A percentile compares a stretch with the other conserved stretches of the same genome.
Evolutionary conservation across 2,888 invertebrate genomes (phyloP).

Genomic region (Lumbricus terrestris): DNA sequence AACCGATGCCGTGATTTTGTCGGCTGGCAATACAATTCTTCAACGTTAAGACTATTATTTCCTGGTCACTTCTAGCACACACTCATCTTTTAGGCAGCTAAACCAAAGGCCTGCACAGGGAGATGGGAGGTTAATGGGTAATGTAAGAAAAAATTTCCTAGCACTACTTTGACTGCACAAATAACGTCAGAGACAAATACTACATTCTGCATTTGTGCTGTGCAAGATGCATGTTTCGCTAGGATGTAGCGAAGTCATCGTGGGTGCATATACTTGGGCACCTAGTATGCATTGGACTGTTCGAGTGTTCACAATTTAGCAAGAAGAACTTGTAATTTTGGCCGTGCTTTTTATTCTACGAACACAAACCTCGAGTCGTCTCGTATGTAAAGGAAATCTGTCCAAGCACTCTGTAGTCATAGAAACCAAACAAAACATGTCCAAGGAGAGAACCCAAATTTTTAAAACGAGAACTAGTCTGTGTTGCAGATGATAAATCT

Average conservation of each 20-base stretch:
- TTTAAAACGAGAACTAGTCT: neutral
- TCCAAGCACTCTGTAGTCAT: neutral
- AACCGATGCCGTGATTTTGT: neutral
- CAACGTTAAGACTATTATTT: neutral
- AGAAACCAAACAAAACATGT: neutral
- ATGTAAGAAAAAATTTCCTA: too few species aligned
- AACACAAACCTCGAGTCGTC: neutral
- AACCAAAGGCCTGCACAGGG: neutral
- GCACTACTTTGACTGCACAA: too few species aligned
- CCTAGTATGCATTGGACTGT: too few species aligned
- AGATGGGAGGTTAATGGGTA: too few species aligned
- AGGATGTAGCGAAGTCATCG: too few species aligned
- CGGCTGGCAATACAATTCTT: neutral
- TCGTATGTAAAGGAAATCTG: neutral
- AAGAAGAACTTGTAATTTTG: neutral
- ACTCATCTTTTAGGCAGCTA: neutral
- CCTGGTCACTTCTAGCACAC: too few species aligned
- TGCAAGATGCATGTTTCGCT: too few species aligned
- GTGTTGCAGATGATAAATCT: neutral
- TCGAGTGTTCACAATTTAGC: neutral
- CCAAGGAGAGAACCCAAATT: neutral
- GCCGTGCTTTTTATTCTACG: neutral
- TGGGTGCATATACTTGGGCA: too few species aligned
- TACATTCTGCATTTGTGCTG: too few species aligned
- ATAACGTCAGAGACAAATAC: too few species aligned